phyloP scores from a whole-genome alignment of 1,140 invertebrate species.

The Leptoteleia sp. region DNA sequence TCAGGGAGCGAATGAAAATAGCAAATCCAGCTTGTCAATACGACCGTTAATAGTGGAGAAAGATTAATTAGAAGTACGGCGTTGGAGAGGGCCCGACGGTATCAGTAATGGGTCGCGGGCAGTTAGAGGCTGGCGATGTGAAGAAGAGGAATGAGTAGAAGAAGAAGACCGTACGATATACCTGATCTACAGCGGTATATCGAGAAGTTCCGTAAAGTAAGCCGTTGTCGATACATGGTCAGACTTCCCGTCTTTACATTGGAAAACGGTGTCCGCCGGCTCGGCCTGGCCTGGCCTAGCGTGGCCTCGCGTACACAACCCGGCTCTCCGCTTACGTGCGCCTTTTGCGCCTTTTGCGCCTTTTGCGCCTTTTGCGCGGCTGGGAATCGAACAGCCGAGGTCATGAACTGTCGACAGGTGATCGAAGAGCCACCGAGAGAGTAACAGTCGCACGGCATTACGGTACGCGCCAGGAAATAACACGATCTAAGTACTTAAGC shows the following conservation, averaged over 20 bases:
- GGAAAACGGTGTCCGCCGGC: constrained; percentile 61
- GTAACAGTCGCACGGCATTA: constrained; percentile 58
- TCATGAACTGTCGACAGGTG: constrained; percentile 73
- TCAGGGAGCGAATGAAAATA: constrained; percentile 4
- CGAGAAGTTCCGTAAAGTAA: constrained; percentile 73
- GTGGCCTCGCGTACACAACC: constrained; percentile 50
- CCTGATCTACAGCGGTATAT: constrained; percentile 66
- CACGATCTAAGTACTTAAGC: constrained; percentile 51
- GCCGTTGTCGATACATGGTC: constrained; percentile 67
- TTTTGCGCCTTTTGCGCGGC: constrained; percentile 69
- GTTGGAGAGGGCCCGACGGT: constrained; percentile 9
- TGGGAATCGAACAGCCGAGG: constrained; percentile 71
- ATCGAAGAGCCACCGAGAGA: constrained; percentile 64
- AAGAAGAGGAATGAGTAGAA: no score
- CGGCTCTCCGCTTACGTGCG: constrained; percentile 54
- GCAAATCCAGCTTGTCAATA: constrained; percentile 15
- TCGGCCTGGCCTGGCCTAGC: constrained; percentile 60
- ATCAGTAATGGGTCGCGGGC: constrained; percentile 34
- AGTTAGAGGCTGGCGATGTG: background rate
- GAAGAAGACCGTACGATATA: constrained; percentile 57
- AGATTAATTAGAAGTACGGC: constrained; percentile 61
- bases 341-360: no score
- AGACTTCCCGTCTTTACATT: constrained; percentile 69
- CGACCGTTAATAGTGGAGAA: constrained; percentile 52
- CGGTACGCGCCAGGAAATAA: constrained; percentile 63